Base-by-base conservation (phyloP, 2,113 vertebrate genomes). In the Phrynocephalus versicolor region DNA sequence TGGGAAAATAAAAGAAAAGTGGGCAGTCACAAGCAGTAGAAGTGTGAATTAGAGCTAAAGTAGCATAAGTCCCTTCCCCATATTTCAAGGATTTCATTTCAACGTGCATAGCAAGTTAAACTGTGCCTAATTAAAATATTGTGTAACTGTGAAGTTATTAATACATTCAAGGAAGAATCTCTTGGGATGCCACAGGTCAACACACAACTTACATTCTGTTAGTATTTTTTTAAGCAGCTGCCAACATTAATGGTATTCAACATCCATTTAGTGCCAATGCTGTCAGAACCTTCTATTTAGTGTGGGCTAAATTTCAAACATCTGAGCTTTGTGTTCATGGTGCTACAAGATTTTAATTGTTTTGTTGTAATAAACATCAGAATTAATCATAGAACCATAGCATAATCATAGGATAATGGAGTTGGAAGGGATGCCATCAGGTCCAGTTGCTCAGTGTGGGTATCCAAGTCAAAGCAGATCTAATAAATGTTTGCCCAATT, bases 151-250 rank as follows among this genome's bases (percentile, higher is more conserved):
- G 85, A 89, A 87, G 84, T 79, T 83, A 89, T 94, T 93, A 89
- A 94, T 60, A 74, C 35, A 65, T 0, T 79, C 19, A 25, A 62
- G 57, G 35, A 75, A 75, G 88, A 25, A 81, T 85, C 76, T 86
- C 79, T 87, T 0, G 2, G 86, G 90, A 90, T 92, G 88, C 89
- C 65, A 33, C 4, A 72, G 67, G 91, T 92, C 88, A 88, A 85
- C 87, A 3, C 12, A 81, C 45, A 88, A 9, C 90, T 90, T 88
- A 78, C 30, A 73, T 88, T 65, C 0, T 1, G 90, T 77, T 87
- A 91, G 39, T 89, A 89, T 88, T 90, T 88, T 1, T 92, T 88
- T 90, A 93, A 92, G 91, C 84, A 88, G 91, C 30, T 92, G 90
- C 94, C 85, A 90, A 27, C 13, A 39, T 13, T 41, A 67, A 14